phyloP scores from a whole-genome alignment of 2,888 invertebrate species.

The Tigriopus californicus region DNA sequence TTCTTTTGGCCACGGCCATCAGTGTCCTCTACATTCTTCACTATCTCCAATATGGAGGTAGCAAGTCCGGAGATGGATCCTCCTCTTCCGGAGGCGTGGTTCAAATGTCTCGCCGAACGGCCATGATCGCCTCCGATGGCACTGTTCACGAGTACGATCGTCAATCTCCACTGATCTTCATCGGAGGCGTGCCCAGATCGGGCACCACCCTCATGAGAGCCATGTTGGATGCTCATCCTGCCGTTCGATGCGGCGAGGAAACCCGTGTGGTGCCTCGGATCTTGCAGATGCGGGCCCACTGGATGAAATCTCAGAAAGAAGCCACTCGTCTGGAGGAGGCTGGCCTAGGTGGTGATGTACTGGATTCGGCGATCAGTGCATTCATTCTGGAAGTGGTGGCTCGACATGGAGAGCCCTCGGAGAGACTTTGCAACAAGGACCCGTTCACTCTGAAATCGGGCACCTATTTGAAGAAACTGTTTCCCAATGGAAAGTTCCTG shows the following conservation, averaged over 20 bases:
- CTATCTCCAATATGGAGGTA: too few relatives aligned
- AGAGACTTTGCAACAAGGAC: constrained; percentile 93
- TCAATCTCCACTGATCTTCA: constrained; percentile 82
- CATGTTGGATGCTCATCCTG: constrained; percentile 93
- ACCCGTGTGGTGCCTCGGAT: constrained; percentile 89
- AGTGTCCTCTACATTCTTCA: too few relatives aligned
- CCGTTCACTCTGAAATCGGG: constrained; percentile 94
- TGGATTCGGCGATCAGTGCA: constrained; percentile 87
- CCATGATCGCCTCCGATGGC: constrained; percentile 34
- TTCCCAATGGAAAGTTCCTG: constrained; percentile 92
- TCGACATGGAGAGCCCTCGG: constrained; percentile 84
- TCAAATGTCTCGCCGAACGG: constrained; percentile 2
- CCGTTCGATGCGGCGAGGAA: constrained; percentile 91
- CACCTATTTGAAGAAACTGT: constrained; percentile 76
- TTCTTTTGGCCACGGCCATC: too few relatives aligned
- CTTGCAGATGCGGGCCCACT: constrained; percentile 82
- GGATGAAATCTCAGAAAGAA: constrained; percentile 85
- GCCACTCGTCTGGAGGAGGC: constrained; percentile 75
- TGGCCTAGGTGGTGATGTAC: constrained; percentile 71
- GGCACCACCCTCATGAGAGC: constrained; percentile 94
- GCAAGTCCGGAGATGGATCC: too few relatives aligned
- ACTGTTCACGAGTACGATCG: constrained; percentile 55
- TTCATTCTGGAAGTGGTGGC: constrained; percentile 93
- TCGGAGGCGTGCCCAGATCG: constrained; percentile 91
- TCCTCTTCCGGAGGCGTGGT: too few relatives aligned